A percentile compares a stretch with the other conserved stretches of the same genome.
Evolutionary conservation across 2,888 invertebrate genomes (phyloP).

Genomic region (Acleris laterana): DNA sequence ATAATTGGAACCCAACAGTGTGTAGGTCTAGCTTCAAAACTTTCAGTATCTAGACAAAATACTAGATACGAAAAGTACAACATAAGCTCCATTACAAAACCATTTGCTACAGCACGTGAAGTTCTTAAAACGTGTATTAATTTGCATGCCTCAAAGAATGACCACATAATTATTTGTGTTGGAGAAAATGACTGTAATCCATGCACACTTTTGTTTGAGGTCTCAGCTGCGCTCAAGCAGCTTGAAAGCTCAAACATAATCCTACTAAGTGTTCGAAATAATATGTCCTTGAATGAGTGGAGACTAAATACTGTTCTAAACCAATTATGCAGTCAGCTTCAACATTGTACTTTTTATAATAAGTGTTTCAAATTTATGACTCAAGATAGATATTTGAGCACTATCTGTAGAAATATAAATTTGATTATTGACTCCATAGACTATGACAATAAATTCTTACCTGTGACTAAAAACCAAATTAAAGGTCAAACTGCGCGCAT

Average conservation of each 20-base stretch:
- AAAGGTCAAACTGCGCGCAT: not conserved
- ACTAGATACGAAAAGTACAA: not conserved
- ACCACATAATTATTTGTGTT: not conserved
- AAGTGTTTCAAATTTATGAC: not conserved
- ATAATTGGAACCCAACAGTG: constrained; percentile 1
- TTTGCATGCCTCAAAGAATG: not conserved
- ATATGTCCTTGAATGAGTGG: not conserved
- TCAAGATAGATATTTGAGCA: too few species aligned
- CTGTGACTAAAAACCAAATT: not conserved
- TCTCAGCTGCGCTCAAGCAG: not conserved
- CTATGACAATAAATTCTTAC: not conserved
- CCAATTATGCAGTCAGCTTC: not conserved
- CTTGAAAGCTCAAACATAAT: not conserved
- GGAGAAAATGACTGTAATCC: constrained; percentile 3
- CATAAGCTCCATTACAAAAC: not conserved
- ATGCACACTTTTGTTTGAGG: not conserved
- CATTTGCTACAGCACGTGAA: not conserved
- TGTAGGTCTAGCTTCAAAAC: not conserved
- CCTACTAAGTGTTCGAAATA: not conserved
- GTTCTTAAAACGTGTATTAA: not conserved
- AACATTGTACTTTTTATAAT: not conserved
- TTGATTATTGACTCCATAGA: not conserved
- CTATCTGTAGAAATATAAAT: not conserved
- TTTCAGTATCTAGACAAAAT: not conserved
- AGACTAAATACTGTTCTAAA: not conserved